Conservation (phyloP, 1,140 invertebrate species). For the Pseudachorutes palmiensis region DNA sequence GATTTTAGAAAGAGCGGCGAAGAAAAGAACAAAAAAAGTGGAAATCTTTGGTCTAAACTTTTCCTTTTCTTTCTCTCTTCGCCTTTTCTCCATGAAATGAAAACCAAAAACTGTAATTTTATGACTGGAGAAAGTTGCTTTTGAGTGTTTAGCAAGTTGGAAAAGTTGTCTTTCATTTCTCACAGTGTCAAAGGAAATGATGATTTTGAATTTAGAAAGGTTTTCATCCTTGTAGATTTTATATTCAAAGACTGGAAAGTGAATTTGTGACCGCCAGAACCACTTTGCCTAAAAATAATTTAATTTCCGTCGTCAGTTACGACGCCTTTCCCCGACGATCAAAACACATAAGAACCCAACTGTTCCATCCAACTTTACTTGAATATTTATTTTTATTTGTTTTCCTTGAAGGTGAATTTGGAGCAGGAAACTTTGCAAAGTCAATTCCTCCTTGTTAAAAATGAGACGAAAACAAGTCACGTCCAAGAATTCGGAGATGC, state of each 20-base stretch:
- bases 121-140: not conserved
- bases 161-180: not conserved
- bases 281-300: not conserved
- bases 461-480: slow-evolving; percentile 54
- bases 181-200: not conserved
- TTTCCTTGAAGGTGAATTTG: slow-evolving; percentile 45
- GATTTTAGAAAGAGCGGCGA: not conserved
- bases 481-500: slow-evolving; percentile 54
- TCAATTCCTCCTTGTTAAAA: slow-evolving; percentile 52
- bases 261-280: not conserved
- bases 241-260: not conserved
- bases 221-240: not conserved
- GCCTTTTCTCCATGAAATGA: not conserved
- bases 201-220: not conserved
- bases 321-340: not conserved
- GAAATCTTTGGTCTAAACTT: not conserved
- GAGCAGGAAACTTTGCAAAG: slow-evolving; percentile 48
- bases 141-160: slow-evolving; percentile 8
- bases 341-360: too few species aligned
- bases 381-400: not conserved
- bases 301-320: not conserved
- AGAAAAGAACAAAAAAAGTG: not conserved
- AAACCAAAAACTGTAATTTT: slow-evolving; percentile 6
- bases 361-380: not conserved
- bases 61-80: not conserved